Base-by-base conservation (phyloP, 2,797 vertebrate species). In the Characodon lateralis region DNA sequence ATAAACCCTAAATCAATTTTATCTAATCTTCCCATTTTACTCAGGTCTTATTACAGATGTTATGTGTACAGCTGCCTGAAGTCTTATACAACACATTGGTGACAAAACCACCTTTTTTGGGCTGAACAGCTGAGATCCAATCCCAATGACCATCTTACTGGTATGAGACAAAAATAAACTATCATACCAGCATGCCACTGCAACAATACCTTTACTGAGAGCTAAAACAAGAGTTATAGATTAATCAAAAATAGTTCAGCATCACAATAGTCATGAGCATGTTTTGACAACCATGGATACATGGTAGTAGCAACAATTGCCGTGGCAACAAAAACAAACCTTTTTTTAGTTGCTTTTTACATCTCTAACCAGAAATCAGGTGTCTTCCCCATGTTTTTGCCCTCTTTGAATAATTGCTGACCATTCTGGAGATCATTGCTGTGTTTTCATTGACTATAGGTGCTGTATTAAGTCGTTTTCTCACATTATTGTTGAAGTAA, bases 311-410 rank as follows among this genome's bases (percentile, higher is more conserved):
- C 76, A 83, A 74, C 66, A 76, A 91, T 93, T 87, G 74, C 87
- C 86, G 81, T 88, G 50, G 91, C 89, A 89, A 92, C 89, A 71
- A 82, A 80, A 89, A 86, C 79, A 89, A 85, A 77, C 78, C 79
- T 58, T 65, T 22, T 22, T 7, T 74, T 75, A 72, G 81, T 46
- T 86, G 78, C 58, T 75, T 85, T 68, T 80, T 77, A 50, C 78
- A 78, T 56, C 50, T 77, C 68, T 4, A 78, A 79, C 58, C 65
- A 85, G 18, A 83, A 82, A 85, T 78, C 43, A 72, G 74, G 83
- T 74, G 35, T 76, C 78, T 73, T 61, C 46, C n/a, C 41, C 13
- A 48, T 4, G 24, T 6, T 14, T 2, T 22, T n/a, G 39, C 22
- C 26, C 22, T 24, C 46, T 77, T 86, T 35, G 3, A 26, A 80